Base-by-base conservation (phyloP, 2,888 invertebrate genomes). In the Ceramica pisi region DNA sequence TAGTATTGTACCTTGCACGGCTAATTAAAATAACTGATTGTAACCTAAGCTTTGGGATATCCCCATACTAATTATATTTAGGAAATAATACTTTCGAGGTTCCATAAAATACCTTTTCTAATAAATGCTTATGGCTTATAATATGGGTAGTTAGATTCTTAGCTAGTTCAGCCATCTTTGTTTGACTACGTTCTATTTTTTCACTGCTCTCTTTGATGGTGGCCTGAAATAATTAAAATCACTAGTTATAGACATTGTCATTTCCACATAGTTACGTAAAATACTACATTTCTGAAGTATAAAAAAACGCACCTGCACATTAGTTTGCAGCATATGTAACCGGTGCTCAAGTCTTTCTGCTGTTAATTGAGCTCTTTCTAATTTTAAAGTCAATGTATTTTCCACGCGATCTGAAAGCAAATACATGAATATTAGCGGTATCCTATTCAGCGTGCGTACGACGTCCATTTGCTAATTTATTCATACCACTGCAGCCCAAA, bases 351-450 rank as follows among this genome's bases (percentile, higher is more conserved):
- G 88, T 80, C 94, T 90, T 81, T 96, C 95, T 59, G 95, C 96
- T 83, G 96, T 95, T 89, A 96, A 89, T 91, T 96, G 92, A 81
- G 93, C 92, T 89, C 96, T 92, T 88, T 96, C 94, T 86, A 96
- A 90, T 91, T 93, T 93, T 84, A 95, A 87, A 80, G 94, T 93
- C 78, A 96, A 86, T 72, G 95, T 93, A 65, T 94, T 95, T 88
- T 95, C 95, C 76, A 95, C 91, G 66, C 94, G 95, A 90, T 95
- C 96, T 96, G 91, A 66, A 92, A 92, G 80, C 84, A 87, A 90
- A 89, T 85, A 86, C 75, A 83, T 81, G 75, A 81, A 72, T 87
- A 84, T 86, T 84, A 89, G 85, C 78, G 71, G 83, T 80, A 87
- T 90, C 86, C 88, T 89, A 86, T 87, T 90, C 86, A 87, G 79